Base-by-base conservation (phyloP, 2,888 invertebrate species). In the Drosophila helvetica region DNA sequence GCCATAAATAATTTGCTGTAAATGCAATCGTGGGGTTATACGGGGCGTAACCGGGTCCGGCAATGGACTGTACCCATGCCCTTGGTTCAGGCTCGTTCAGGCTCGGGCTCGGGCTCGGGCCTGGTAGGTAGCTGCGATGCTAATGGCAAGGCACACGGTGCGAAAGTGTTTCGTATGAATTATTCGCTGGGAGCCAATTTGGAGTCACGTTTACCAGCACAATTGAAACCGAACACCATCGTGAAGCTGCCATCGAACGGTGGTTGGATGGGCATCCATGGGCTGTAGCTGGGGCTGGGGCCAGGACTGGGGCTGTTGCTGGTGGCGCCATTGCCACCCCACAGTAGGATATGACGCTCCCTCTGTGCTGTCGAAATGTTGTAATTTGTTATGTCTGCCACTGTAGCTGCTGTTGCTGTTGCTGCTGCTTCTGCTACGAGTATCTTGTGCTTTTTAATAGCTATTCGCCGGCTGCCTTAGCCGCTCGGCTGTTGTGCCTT, bases 1-100 rank as follows among this genome's bases (percentile, higher is more conserved):
- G 85, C 87, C 89, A 86, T 86, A 86, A 86, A 86, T 86, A 88
- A 88, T 86, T 86, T 88, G 85, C 88, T 88, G 82, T 86, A 87
- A 86, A 86, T 88, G 85, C 85, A 86, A 88, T 85, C 85, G 78
- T 74, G 82, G 78, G 82, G 85, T 83, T 88, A 86, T 61, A 80
- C 70, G 84, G 86, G 75, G 69, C 81, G 76, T 76, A 78, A 73
- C 79, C 69, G 65, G 27, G 56, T 50, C 46, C 27, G 18, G 51
- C 17, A 51, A 59, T 33, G 38, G 38, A 38, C 38, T 38, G 38
- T 38, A 38, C n/a, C 38, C 9, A 27, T 27, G 8, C 8, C 8
- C 27, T 27, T 27, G 47, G 17, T 30, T 33, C 27, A 25, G 10
- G 27, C 8, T 22, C 22, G 22, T n/a, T n/a, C n/a, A n/a, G n/a